A percentile compares a stretch with the other conserved stretches of the same genome.
Conservation (phyloP, 2,797 vertebrate species). For the Trematomus bernacchii region DNA sequence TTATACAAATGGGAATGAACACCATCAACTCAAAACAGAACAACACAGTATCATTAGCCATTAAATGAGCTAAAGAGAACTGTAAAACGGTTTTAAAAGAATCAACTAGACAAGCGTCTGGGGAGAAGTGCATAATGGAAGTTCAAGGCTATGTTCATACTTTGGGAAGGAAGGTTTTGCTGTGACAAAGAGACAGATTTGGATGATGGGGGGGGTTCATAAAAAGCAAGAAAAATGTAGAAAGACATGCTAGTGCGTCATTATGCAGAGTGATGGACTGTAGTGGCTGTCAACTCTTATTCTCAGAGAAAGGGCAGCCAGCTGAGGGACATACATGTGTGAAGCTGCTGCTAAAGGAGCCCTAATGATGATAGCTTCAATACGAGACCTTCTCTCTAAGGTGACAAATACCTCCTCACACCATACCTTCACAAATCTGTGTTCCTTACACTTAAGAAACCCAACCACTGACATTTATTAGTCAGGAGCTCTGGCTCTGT, state of each 20-base stretch:
- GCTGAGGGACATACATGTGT: slow-evolving; percentile 39
- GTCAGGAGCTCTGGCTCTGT: slow-evolving; percentile 55
- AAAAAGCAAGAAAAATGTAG: background rate
- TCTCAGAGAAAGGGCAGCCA: slow-evolving; percentile 52
- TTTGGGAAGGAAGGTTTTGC: background rate
- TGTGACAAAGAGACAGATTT: background rate
- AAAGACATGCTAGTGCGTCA: slow-evolving; percentile 13
- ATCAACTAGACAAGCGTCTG: background rate
- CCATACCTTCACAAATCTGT: slow-evolving; percentile 42
- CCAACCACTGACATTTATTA: slow-evolving; percentile 75
- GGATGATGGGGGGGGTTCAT: background rate
- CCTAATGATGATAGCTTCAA: slow-evolving; percentile 78
- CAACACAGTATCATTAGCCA: background rate
- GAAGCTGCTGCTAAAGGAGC: slow-evolving; percentile 48
- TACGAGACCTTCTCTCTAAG: slow-evolving; percentile 73
- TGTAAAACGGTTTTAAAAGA: slow-evolving; percentile 5
- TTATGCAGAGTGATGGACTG: slow-evolving; percentile 34
- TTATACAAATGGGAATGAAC: background rate
- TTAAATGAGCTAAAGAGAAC: background rate
- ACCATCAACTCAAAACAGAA: slow-evolving; percentile 12
- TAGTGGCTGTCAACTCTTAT: slow-evolving; percentile 37
- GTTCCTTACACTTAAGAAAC: slow-evolving; percentile 52
- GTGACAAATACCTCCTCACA: slow-evolving; percentile 71
- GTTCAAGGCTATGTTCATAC: background rate
- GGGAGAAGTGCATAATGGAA: background rate